Conservation (phyloP, 2,797 vertebrate genomes). For the Fistularia commersonii region DNA sequence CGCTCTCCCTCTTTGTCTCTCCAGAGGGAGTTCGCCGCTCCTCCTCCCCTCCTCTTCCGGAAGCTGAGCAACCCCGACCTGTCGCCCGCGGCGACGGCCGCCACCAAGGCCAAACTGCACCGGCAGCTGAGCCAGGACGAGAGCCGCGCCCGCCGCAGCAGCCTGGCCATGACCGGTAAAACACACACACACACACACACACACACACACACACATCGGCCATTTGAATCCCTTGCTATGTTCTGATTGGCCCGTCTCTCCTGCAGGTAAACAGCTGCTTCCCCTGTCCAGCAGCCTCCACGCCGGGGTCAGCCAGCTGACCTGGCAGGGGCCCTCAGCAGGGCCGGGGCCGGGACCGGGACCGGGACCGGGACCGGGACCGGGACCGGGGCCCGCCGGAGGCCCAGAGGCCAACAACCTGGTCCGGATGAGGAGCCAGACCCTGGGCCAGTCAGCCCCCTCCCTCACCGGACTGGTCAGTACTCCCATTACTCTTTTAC, state of each 20-base stretch:
- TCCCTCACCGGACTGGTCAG: slow-evolving; percentile 94
- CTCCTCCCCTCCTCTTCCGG: slow-evolving; percentile 86
- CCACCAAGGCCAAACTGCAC: slow-evolving; percentile 87
- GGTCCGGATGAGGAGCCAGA: slow-evolving; percentile 93
- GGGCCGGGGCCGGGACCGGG: too few species aligned
- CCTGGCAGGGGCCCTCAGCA: slow-evolving; percentile 69
- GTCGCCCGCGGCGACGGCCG: slow-evolving; percentile 80
- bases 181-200: neutral
- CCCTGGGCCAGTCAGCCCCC: slow-evolving; percentile 91
- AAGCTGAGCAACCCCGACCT: slow-evolving; percentile 97
- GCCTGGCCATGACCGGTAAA: slow-evolving; percentile 88
- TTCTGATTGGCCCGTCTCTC: neutral
- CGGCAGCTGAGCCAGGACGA: slow-evolving; percentile 95
- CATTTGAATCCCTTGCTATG: neutral
- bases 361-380: too few species aligned
- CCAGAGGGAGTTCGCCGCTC: slow-evolving; percentile 79
- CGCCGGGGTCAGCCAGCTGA: slow-evolving; percentile 82
- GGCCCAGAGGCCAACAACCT: slow-evolving; percentile 76
- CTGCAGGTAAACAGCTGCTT: slow-evolving; percentile 90
- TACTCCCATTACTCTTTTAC: too few species aligned
- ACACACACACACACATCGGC: neutral
- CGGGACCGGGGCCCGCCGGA: slow-evolving; percentile 11
- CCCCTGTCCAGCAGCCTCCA: slow-evolving; percentile 90
- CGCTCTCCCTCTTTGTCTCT: neutral
- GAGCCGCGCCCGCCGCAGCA: slow-evolving; percentile 84